phyloP scores from a whole-genome alignment of 2,113 vertebrate genomes.

The Anser cygnoides region DNA sequence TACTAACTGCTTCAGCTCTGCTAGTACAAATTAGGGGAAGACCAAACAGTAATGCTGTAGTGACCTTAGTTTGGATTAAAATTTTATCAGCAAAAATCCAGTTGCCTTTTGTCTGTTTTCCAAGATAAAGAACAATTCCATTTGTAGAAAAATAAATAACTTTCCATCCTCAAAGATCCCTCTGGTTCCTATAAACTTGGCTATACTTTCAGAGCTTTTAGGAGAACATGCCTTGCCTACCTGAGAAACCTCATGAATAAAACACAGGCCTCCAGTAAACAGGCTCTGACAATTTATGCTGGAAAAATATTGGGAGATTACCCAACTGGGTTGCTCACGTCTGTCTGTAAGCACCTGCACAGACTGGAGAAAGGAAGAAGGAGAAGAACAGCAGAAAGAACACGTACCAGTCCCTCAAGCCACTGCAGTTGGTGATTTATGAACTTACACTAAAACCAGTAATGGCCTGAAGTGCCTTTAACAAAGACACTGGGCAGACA shows the following conservation, averaged over 20 bases:
- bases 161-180: background rate
- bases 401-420: background rate
- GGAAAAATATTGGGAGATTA: background rate
- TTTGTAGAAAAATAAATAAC: background rate
- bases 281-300: background rate
- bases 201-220: background rate
- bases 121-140: background rate
- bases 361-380: rapidly evolving
- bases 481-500: background rate
- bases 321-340: background rate
- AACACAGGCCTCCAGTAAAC: background rate
- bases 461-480: background rate
- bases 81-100: background rate
- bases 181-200: background rate
- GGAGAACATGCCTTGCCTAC: background rate
- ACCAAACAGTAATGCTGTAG: background rate
- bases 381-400: background rate
- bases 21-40: background rate
- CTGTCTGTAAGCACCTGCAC: background rate
- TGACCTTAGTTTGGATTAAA: background rate
- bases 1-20: background rate
- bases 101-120: background rate
- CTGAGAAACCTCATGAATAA: background rate
- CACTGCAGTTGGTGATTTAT: background rate
- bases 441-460: background rate